These are phyloP conservation scores for Hephaestus fuliginosus DNA, from an alignment of 2,797 vertebrate genomes.

Conservation along the genomic window DNA sequence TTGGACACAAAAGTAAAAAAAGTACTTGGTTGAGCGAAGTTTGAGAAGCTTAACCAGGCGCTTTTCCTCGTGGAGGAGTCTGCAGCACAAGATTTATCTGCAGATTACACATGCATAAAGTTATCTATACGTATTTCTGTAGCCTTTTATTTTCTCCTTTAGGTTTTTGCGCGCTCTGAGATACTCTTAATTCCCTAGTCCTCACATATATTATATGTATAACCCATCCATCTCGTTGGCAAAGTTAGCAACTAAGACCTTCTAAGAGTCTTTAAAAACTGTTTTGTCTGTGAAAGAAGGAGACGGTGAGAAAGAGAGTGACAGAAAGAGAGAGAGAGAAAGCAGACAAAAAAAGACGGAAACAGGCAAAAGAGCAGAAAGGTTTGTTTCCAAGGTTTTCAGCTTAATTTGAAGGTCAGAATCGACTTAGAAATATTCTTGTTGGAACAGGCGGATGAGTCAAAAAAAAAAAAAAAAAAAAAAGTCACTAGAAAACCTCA, in stretches of 20 bases:
- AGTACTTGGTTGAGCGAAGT: slow-evolving; percentile 3
- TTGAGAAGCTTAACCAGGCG: background rate
- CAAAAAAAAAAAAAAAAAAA: background rate
- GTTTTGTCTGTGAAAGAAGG: slow-evolving; percentile 7
- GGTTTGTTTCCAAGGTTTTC: slow-evolving; percentile 39
- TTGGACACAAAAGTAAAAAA: background rate
- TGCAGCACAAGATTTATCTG: slow-evolving; percentile 21
- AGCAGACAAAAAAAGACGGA: background rate
- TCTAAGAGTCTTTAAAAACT: slow-evolving; percentile 39
- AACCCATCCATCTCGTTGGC: slow-evolving; percentile 4
- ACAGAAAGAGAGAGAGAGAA: slow-evolving; percentile 1
- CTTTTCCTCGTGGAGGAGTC: slow-evolving; percentile 4
- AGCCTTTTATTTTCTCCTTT: slow-evolving; percentile 40
- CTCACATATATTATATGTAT: slow-evolving; percentile 23
- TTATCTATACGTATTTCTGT: slow-evolving; percentile 31
- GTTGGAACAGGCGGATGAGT: slow-evolving; percentile 44
- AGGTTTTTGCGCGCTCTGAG: slow-evolving; percentile 35
- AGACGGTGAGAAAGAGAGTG: background rate
- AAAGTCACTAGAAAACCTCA: slow-evolving; percentile 26
- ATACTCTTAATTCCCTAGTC: slow-evolving; percentile 48
- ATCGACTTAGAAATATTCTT: slow-evolving; percentile 54
- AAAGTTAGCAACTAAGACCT: slow-evolving; percentile 36
- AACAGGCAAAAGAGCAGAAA: slow-evolving; percentile 24
- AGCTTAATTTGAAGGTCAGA: slow-evolving; percentile 67
- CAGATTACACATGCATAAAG: slow-evolving; percentile 30